phyloP scores from a whole-genome alignment of 2,888 invertebrate genomes.

The Uloborus plumipes region DNA sequence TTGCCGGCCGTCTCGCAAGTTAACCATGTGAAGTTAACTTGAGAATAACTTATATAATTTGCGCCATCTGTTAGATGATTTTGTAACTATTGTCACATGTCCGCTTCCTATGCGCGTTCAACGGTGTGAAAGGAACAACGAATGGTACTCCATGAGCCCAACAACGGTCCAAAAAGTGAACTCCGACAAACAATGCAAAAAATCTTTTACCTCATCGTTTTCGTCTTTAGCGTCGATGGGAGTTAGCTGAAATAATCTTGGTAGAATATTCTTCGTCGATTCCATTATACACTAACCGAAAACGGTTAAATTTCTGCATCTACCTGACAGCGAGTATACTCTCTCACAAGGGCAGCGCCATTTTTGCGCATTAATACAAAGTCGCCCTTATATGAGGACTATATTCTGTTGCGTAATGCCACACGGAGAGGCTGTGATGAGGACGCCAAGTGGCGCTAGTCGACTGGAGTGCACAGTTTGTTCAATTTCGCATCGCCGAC shows the following conservation, averaged over 20 bases:
- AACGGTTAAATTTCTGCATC: constrained; percentile 54
- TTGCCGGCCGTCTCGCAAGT: constrained; percentile 27
- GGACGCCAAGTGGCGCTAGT: constrained; percentile 39
- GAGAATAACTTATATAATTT: constrained; percentile 35
- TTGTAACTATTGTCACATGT: constrained; percentile 68
- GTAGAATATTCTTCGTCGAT: constrained; percentile 53
- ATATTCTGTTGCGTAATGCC: constrained; percentile 56
- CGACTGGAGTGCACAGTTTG: constrained; percentile 24
- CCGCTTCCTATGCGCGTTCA: constrained; percentile 58
- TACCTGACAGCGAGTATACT: constrained; percentile 50
- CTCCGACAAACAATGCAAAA: constrained; percentile 54
- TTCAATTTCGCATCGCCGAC: constrained; percentile 10
- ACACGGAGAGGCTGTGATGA: constrained; percentile 42
- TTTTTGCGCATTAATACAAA: constrained; percentile 65
- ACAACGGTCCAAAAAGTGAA: constrained; percentile 56
- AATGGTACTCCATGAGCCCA: constrained; percentile 53
- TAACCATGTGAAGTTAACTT: constrained; percentile 49
- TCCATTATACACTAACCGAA: constrained; percentile 57
- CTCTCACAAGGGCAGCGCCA: constrained; percentile 60
- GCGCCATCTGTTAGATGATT: constrained; percentile 65
- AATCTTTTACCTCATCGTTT: constrained; percentile 84
- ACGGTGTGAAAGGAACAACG: constrained; percentile 49
- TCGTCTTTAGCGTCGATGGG: constrained; percentile 89
- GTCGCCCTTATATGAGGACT: constrained; percentile 47
- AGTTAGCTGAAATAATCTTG: constrained; percentile 64